Base-by-base conservation (phyloP, 2,888 invertebrate genomes). In the Crioceris asparagi region DNA sequence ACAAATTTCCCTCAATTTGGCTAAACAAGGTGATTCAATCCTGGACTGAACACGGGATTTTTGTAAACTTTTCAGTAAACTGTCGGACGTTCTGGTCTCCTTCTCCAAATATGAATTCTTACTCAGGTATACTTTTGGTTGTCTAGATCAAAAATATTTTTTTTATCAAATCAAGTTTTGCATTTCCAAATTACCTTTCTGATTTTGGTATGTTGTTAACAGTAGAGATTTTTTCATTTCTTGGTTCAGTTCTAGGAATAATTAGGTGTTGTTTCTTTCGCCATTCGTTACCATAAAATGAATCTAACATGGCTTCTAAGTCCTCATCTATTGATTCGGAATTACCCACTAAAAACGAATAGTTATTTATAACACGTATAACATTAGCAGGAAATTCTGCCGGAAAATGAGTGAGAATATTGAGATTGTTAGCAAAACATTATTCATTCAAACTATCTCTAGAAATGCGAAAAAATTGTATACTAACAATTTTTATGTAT, bases 281-380 rank as follows among this genome's bases (percentile, higher is more conserved):
- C 64, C 64, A 64, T 25, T 48, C 51, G 23, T 49, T 43, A 19
- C 64, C 64, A 49, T 63, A 64, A 5, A 64, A 30, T 31, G 54
- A 49, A 44, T 62, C 61, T 29, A 63, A 45, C 12, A 62, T 19
- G 30, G 50, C 49, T 32, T 49, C 47, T 25, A 44, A 36, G 27
- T 44, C 46, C 14, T 47, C 41, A 8, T 26, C 12, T 27, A 3
- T 25, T 11, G 3, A n/a, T 25, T 25, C 12, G 12, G 25, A 3
- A 25, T 25, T 25, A 4, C 25, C 12, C 25, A 25, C 6, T 25
- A 11, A 3, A 32, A 21, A 26, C 29, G 30, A 40, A 29, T 17
- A 11, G 18, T 31, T n/a, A 10, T 15, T 31, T 17, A 30, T 30
- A 4, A 31, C 17, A 30, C 6, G 16, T 15, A 16, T 17, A 10